phyloP scores from a whole-genome alignment of 2,797 vertebrate species.

The Tenualosa thibaudeaui region DNA sequence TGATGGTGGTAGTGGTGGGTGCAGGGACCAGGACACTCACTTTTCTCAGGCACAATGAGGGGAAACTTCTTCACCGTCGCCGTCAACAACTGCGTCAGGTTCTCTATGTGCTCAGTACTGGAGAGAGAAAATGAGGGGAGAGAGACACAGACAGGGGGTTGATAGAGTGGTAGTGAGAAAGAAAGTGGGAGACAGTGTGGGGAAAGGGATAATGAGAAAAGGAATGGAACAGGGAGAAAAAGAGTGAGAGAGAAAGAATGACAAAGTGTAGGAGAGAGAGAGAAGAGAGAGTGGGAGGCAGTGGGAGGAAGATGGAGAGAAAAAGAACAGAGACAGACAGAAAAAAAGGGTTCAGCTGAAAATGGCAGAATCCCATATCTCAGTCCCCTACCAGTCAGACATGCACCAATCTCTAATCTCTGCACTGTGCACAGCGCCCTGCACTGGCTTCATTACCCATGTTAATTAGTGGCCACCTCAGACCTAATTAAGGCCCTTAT shows the following conservation, averaged over 20 bases:
- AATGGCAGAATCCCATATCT: background rate
- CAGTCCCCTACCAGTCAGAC: background rate
- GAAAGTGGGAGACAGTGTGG: background rate
- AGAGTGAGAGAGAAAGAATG: background rate
- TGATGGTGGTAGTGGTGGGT: background rate
- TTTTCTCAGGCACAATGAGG: conserved; percentile 88
- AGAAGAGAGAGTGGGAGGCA: background rate
- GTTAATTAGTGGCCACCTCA: background rate
- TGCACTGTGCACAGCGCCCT: background rate
- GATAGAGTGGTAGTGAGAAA: conserved; percentile 2
- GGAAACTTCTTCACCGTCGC: conserved; percentile 94
- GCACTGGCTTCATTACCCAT: background rate
- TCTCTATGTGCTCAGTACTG: conserved; percentile 91
- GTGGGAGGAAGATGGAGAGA: background rate
- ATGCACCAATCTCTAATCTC: background rate
- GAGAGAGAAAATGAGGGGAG: conserved; percentile 29
- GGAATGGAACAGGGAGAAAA: background rate
- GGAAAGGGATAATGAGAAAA: background rate
- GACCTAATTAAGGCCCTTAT: background rate
- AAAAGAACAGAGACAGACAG: background rate
- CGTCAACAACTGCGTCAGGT: conserved; percentile 89
- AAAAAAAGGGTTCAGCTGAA: background rate
- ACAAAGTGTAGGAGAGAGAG: background rate
- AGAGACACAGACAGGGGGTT: background rate
- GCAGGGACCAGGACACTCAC: conserved; percentile 71